phyloP scores from a whole-genome alignment of 1,140 invertebrate genomes.

The Dendrolimus kikuchii region DNA sequence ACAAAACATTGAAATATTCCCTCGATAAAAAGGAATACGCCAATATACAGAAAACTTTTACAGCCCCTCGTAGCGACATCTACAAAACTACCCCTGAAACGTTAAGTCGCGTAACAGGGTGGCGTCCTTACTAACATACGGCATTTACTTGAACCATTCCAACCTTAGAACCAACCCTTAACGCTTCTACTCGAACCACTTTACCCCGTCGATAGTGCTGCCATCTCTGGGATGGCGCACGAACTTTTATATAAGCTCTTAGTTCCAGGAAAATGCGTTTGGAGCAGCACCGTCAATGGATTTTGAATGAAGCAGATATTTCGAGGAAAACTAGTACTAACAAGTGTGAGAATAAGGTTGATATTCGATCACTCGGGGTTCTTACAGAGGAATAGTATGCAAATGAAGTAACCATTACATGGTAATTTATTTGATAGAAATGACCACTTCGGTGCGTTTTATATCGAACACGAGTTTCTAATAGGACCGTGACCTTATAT shows the following conservation, averaged over 20 bases:
- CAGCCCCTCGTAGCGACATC: conserved; percentile 34
- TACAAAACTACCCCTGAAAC: conserved; percentile 19
- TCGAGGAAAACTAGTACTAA: conserved; percentile 31
- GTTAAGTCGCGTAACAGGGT: conserved; percentile 9
- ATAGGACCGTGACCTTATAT: conserved; percentile 72
- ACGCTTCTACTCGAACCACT: conserved; percentile 24
- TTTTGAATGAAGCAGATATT: conserved; percentile 53
- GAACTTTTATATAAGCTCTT: conserved; percentile 50
- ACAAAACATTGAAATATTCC: too few relatives aligned
- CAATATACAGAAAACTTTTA: background rate
- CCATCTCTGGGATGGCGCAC: conserved; percentile 52
- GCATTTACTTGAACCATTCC: conserved; percentile 19
- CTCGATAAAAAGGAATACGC: too few relatives aligned
- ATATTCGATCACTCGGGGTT: conserved; percentile 36
- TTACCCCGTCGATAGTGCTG: conserved; percentile 23
- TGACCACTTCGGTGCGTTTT: conserved; percentile 69
- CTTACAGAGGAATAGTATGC: conserved; percentile 59
- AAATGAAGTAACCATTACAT: conserved; percentile 72
- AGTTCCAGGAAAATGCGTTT: conserved; percentile 41
- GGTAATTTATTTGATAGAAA: conserved; percentile 74
- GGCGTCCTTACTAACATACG: background rate
- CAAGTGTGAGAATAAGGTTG: conserved; percentile 32
- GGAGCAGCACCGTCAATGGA: conserved; percentile 32
- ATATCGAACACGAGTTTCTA: conserved; percentile 66
- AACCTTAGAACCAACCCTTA: conserved; percentile 25